Percentiles rank a stretch among this genome's conserved stretches.
Evolutionary conservation across 2,113 vertebrate species (phyloP).

Genomic region (Lampris megalopsis): DNA sequence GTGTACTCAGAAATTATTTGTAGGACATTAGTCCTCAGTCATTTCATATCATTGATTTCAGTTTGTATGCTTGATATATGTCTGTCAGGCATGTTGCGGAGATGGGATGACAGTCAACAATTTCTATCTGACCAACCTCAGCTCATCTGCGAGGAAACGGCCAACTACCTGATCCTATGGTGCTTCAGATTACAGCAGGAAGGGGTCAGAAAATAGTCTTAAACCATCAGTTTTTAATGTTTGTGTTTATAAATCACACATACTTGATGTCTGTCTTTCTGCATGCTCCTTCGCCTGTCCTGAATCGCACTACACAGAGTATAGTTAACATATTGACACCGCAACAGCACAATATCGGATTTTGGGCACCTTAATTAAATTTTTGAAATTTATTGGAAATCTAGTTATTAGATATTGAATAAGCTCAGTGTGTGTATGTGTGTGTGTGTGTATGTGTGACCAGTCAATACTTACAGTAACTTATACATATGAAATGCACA

Average conservation of each 20-base stretch:
- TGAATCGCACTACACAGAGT: too few species aligned
- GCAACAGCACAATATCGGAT: too few species aligned
- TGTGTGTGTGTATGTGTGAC: too few species aligned
- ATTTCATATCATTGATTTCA: background rate
- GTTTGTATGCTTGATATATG: background rate
- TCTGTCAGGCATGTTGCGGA: conserved; percentile 90
- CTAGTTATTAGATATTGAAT: too few species aligned
- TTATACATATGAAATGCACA: too few species aligned
- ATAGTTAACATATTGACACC: too few species aligned
- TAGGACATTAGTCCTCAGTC: too few species aligned
- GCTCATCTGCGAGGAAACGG: conserved; percentile 95
- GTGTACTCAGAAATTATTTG: too few species aligned
- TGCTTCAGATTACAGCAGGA: conserved; percentile 94
- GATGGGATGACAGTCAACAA: conserved; percentile 98
- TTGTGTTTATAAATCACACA: background rate
- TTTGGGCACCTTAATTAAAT: too few species aligned
- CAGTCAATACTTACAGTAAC: too few species aligned
- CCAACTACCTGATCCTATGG: conserved; percentile 94
- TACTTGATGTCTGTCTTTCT: background rate
- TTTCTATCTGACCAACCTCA: conserved; percentile 93
- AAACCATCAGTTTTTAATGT: background rate
- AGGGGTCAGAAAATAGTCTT: conserved; percentile 82
- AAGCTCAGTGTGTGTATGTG: too few species aligned
- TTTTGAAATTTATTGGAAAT: too few species aligned
- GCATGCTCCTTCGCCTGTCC: background rate